Evolutionary conservation across 2,888 invertebrate genomes (phyloP).

Genomic region (Leptinotarsa rubiginosa): DNA sequence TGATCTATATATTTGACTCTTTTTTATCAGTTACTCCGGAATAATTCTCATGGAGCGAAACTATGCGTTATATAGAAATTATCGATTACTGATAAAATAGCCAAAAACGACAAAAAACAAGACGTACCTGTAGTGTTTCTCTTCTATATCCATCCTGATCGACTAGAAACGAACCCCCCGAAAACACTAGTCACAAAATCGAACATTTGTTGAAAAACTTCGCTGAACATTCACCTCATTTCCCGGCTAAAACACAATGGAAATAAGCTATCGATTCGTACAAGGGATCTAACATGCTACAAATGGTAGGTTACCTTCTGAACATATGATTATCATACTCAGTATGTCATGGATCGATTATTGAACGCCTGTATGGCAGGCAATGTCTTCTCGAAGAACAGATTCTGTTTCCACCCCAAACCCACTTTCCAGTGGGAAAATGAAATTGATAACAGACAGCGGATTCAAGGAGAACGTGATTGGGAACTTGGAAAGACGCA

Average conservation of each 20-base stretch:
- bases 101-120: conserved; percentile 4
- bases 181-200: not conserved
- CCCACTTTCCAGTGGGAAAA: conserved; percentile 25
- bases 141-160: conserved; percentile 52
- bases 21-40: too few species aligned
- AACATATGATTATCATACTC: conserved; percentile 6
- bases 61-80: too few species aligned
- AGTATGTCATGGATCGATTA: conserved; percentile 19
- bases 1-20: too few species aligned
- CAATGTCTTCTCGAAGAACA: not conserved
- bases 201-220: conserved; percentile 11
- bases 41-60: too few species aligned
- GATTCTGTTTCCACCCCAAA: conserved; percentile 29
- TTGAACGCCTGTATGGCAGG: not conserved
- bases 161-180: conserved; percentile 44
- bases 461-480: conserved; percentile 28
- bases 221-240: conserved; percentile 15
- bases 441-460: conserved; percentile 30
- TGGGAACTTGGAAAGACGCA: conserved; percentile 41
- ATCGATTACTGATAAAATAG: conserved; percentile 12
- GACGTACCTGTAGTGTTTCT: conserved; percentile 52
- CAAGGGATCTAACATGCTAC: not conserved
- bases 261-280: conserved; percentile 6
- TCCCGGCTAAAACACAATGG: not conserved
- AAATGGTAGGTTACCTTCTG: conserved; percentile 12